A percentile compares a stretch with the other conserved stretches of the same genome.
phyloP scores from a whole-genome alignment of 2,113 vertebrate genomes.

The Myocastor coypus region DNA sequence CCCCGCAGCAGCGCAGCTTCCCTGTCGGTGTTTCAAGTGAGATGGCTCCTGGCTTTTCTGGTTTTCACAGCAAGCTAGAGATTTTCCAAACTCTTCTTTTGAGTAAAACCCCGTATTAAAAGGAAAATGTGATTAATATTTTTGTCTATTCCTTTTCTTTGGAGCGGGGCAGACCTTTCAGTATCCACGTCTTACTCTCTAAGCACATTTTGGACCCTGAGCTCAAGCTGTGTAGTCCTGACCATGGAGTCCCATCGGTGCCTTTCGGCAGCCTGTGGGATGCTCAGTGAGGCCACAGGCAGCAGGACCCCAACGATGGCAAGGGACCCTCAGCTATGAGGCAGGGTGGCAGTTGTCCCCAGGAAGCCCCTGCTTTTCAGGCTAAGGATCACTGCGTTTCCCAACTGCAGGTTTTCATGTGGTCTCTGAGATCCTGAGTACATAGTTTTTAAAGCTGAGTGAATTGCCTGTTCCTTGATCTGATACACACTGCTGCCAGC shows the following conservation, averaged over 20 bases:
- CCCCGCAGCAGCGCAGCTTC: slow-evolving; percentile 74
- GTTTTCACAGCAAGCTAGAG: slow-evolving; percentile 84
- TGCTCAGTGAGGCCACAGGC: background rate
- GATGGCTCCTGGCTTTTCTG: slow-evolving; percentile 78
- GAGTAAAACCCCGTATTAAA: slow-evolving; percentile 88
- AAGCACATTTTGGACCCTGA: background rate
- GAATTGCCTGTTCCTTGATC: rapidly evolving
- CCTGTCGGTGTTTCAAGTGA: slow-evolving; percentile 63
- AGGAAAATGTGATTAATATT: slow-evolving; percentile 82
- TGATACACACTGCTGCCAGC: too few species aligned
- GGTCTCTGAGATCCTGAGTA: rapidly evolving
- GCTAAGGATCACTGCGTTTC: rapidly evolving
- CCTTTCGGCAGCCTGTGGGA: rapidly evolving
- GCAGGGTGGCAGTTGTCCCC: too few species aligned
- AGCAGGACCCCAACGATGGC: background rate
- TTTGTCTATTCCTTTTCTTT: slow-evolving; percentile 83
- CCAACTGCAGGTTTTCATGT: rapidly evolving
- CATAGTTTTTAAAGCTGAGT: background rate
- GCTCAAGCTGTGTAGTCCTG: rapidly evolving
- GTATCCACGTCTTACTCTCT: rapidly evolving
- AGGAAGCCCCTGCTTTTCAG: background rate
- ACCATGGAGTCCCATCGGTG: background rate
- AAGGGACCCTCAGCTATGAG: rapidly evolving
- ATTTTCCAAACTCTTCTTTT: slow-evolving; percentile 87
- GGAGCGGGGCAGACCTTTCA: background rate